Evolutionary conservation across 2,888 invertebrate genomes (phyloP).

Genomic region (Ceramica pisi): DNA sequence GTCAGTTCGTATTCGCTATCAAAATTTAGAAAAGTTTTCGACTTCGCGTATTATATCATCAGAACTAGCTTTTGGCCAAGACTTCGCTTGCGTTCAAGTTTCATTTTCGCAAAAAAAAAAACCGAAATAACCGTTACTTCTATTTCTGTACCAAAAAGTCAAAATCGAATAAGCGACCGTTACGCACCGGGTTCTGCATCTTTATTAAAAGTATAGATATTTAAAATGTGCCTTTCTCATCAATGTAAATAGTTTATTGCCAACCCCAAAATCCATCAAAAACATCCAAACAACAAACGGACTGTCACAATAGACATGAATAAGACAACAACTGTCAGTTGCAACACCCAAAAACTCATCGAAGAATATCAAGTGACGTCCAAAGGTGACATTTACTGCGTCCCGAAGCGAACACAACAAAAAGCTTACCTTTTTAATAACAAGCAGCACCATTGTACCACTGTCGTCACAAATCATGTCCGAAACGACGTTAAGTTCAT

Average conservation of each 20-base stretch:
- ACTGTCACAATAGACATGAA: conserved; percentile 56
- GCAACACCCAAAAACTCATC: conserved; percentile 59
- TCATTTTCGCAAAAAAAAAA: too few relatives aligned
- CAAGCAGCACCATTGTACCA: conserved; percentile 61
- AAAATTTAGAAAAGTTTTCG: too few relatives aligned
- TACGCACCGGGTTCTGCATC: too few relatives aligned
- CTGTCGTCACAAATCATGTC: conserved; percentile 65
- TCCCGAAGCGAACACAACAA: conserved; percentile 52
- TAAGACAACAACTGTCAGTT: conserved; percentile 62
- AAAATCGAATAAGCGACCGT: too few relatives aligned
- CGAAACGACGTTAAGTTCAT: conserved; percentile 56
- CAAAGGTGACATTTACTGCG: conserved; percentile 65
- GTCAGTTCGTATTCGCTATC: too few relatives aligned
- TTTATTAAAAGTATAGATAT: too few relatives aligned
- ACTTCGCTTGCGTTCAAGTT: too few relatives aligned
- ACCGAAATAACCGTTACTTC: too few relatives aligned
- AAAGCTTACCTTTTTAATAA: conserved; percentile 66
- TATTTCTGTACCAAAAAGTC: too few relatives aligned
- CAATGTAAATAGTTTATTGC: background rate
- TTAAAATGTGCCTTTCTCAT: too few relatives aligned
- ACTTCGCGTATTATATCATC: too few relatives aligned
- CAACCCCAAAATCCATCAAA: conserved; percentile 1
- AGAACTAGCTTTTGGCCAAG: too few relatives aligned
- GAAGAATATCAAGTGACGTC: conserved; percentile 48
- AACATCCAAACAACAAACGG: conserved; percentile 23